Percentiles rank a stretch among this genome's conserved stretches.
phyloP scores from a whole-genome alignment of 2,888 invertebrate genomes.

The Eupeodes luniger region DNA sequence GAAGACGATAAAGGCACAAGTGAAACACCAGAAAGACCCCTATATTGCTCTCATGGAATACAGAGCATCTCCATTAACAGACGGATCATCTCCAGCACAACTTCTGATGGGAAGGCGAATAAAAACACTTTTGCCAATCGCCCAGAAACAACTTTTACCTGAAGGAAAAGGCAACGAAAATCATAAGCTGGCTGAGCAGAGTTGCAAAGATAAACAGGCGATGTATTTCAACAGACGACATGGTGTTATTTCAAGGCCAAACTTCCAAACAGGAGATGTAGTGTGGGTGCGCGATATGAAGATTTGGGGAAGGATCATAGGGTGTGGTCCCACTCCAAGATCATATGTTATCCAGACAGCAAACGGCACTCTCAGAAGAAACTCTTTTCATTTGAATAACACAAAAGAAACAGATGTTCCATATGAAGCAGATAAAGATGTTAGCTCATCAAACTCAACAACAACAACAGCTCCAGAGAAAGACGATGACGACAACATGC shows the following conservation, averaged over 20 bases:
- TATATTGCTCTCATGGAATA: slow-evolving; percentile 23
- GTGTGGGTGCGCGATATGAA: slow-evolving; percentile 11
- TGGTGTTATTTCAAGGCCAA: slow-evolving; percentile 6
- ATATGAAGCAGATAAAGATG: neutral
- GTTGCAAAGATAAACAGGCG: slow-evolving; percentile 4
- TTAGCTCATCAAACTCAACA: slow-evolving; percentile 10
- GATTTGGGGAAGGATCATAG: slow-evolving; percentile 15
- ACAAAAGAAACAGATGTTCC: slow-evolving; percentile 5
- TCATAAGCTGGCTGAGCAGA: neutral
- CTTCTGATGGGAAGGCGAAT: neutral
- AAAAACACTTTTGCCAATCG: neutral
- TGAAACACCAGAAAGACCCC: neutral
- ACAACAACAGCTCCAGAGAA: slow-evolving; percentile 14
- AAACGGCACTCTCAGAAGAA: slow-evolving; percentile 10
- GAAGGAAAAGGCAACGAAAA: neutral
- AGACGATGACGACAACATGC: slow-evolving; percentile 17
- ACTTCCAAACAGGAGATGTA: slow-evolving; percentile 21
- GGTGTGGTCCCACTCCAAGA: slow-evolving; percentile 17
- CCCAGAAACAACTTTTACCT: neutral
- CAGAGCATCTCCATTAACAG: slow-evolving; percentile 27
- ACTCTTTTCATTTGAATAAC: slow-evolving; percentile 9
- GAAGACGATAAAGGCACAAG: slow-evolving; percentile 4
- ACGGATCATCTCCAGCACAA: slow-evolving; percentile 4
- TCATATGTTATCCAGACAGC: slow-evolving; percentile 25
- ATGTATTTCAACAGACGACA: slow-evolving; percentile 4